Percentiles rank a stretch among this genome's conserved stretches.
phyloP scores from a whole-genome alignment of 2,113 vertebrate species.

The mouse (Mus musculus) region DNA sequence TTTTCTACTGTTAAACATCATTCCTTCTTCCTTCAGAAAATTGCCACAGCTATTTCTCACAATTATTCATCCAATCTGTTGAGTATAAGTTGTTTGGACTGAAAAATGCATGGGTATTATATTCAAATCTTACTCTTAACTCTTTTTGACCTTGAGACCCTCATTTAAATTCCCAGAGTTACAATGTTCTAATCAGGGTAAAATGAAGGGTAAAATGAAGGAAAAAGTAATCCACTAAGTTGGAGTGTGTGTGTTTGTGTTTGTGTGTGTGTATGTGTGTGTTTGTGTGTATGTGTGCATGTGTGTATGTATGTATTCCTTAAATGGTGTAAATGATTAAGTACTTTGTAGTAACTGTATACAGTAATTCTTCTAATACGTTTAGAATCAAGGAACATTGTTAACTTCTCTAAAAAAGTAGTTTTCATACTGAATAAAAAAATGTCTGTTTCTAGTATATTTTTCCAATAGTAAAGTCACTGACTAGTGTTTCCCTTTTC shows the following conservation, averaged over 20 bases:
- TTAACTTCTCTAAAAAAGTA: background rate
- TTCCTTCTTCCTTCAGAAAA: background rate
- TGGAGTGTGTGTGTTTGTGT: background rate
- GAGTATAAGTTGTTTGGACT: background rate
- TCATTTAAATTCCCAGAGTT: background rate
- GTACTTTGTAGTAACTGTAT: background rate
- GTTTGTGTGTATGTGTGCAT: background rate
- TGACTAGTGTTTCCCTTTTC: background rate
- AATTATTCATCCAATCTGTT: background rate
- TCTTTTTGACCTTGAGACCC: slow-evolving; percentile 9
- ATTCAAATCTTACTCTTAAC: background rate
- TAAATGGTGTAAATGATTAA: background rate
- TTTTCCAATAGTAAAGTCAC: slow-evolving; percentile 8
- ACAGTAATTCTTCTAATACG: background rate
- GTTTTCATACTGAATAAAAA: background rate
- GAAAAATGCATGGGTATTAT: background rate
- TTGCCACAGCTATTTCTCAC: background rate
- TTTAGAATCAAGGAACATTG: background rate
- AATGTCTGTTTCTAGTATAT: background rate
- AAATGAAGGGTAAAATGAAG: background rate
- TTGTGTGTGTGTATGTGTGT: background rate
- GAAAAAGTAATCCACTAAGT: background rate
- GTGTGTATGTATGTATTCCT: background rate
- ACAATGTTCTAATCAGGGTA: slow-evolving; percentile 16
- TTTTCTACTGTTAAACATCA: background rate